phyloP scores from a whole-genome alignment of 53 echinoderm and acorn worm species.

The Pentamera pediparva region DNA sequence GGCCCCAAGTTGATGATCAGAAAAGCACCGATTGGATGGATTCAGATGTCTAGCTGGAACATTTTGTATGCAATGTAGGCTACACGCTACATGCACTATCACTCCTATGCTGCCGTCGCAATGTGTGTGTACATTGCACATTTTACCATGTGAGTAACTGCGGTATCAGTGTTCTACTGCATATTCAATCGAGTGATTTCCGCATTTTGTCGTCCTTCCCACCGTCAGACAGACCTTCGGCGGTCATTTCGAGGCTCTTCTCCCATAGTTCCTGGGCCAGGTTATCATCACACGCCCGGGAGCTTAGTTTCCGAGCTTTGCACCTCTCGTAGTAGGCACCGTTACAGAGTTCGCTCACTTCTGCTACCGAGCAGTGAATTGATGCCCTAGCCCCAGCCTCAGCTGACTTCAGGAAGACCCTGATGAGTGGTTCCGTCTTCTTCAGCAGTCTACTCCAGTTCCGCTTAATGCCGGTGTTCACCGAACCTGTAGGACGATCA shows the following conservation, averaged over 20 bases:
- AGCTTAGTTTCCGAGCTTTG: slow-evolving; percentile 56
- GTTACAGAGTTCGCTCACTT: slow-evolving; percentile 48
- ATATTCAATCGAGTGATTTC: too few species aligned
- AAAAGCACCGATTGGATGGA: too few species aligned
- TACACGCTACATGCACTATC: too few species aligned
- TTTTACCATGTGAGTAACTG: too few species aligned
- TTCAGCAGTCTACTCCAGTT: slow-evolving; percentile 82
- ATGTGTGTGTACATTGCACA: too few species aligned
- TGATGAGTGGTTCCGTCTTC: slow-evolving; percentile 64
- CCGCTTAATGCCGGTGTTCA: slow-evolving; percentile 85
- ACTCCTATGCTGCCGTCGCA: too few species aligned
- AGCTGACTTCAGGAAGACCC: slow-evolving; percentile 67
- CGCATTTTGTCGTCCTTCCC: too few species aligned
- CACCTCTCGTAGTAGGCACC: slow-evolving; percentile 91
- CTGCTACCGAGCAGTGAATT: slow-evolving; percentile 84
- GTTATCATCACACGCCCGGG: slow-evolving; percentile 57
- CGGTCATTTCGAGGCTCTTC: slow-evolving; percentile 70
- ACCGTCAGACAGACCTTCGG: too few species aligned
- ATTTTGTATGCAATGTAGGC: too few species aligned
- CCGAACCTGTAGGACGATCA: slow-evolving; percentile 57
- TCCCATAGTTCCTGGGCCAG: slow-evolving; percentile 65
- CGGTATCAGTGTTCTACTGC: too few species aligned
- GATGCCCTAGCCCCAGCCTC: slow-evolving; percentile 76
- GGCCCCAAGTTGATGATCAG: too few species aligned
- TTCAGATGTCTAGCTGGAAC: too few species aligned